Evolutionary conservation across 2,888 invertebrate genomes (phyloP).

Genomic region (Drosophila pseudotalamancana): DNA sequence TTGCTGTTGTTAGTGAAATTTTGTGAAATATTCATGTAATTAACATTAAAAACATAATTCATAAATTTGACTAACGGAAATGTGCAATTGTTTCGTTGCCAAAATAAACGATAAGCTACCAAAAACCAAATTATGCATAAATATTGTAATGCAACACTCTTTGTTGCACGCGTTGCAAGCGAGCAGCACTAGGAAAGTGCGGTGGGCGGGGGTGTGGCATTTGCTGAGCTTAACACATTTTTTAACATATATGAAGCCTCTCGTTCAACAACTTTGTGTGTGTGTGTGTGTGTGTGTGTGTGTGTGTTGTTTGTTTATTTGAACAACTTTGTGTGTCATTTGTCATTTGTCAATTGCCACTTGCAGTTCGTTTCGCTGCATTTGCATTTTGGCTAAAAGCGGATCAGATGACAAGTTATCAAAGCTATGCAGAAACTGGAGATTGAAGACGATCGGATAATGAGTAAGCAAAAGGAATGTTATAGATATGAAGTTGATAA

Average conservation of each 20-base stretch:
- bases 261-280: constrained; percentile 16
- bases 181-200: rapidly evolving
- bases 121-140: constrained; percentile 33
- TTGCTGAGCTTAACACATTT: constrained; percentile 28
- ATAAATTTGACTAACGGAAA: constrained; percentile 60
- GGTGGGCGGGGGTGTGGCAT: background rate
- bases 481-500: background rate
- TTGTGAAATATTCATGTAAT: constrained; percentile 68
- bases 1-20: constrained; percentile 15
- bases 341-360: background rate
- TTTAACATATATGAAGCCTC: constrained; percentile 10
- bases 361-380: constrained; percentile 11
- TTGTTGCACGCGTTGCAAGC: background rate
- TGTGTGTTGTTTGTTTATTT: too few relatives aligned
- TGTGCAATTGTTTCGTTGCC: constrained; percentile 52
- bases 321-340: constrained; percentile 32
- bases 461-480: background rate
- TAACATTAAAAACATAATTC: constrained; percentile 75
- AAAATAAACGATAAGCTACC: constrained; percentile 35
- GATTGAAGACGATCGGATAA: background rate
- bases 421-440: constrained; percentile 32
- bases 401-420: constrained; percentile 14
- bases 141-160: constrained; percentile 31
- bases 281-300: too few relatives aligned
- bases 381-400: constrained; percentile 9